Evolutionary conservation across 2,113 vertebrate species (phyloP).

Genomic region (Syngnathus typhle): DNA sequence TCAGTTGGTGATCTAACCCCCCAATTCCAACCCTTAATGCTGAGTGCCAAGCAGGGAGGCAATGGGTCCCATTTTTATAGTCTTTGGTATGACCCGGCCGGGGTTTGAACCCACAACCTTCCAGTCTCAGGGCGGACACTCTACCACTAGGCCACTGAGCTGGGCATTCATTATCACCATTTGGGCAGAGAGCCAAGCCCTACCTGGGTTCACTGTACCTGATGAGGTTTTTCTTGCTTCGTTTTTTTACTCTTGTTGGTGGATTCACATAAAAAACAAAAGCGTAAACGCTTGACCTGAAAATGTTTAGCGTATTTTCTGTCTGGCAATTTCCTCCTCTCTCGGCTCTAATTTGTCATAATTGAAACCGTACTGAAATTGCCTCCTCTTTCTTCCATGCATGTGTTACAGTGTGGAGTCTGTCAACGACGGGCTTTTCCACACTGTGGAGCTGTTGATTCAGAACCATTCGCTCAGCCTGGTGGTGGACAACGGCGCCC

Average conservation of each 20-base stretch:
- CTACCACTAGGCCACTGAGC: too few species aligned
- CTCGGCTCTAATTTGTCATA: constrained; percentile 31
- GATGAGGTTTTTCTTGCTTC: background rate
- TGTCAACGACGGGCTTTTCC: constrained; percentile 91
- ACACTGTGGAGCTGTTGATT: constrained; percentile 88
- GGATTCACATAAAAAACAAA: constrained; percentile 41
- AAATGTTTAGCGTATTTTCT: constrained; percentile 26
- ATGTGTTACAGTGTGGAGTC: constrained; percentile 83
- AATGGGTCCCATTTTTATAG: too few species aligned
- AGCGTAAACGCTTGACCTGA: constrained; percentile 16
- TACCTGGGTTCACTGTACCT: background rate
- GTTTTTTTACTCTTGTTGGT: constrained; percentile 22
- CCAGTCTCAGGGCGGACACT: too few species aligned
- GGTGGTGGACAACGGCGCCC: constrained; percentile 89
- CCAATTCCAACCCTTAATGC: too few species aligned
- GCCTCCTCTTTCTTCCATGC: background rate
- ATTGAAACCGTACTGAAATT: constrained; percentile 31
- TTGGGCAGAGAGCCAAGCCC: background rate
- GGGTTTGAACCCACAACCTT: too few species aligned
- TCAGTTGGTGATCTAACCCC: too few species aligned
- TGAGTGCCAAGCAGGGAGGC: too few species aligned
- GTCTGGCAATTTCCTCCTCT: constrained; percentile 29
- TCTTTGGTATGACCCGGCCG: too few species aligned
- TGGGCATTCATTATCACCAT: background rate
- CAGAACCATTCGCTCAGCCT: constrained; percentile 91